A percentile compares a stretch with the other conserved stretches of the same genome.
Conservation (phyloP, 2,888 invertebrate genomes). For the Lymantria dispar region DNA sequence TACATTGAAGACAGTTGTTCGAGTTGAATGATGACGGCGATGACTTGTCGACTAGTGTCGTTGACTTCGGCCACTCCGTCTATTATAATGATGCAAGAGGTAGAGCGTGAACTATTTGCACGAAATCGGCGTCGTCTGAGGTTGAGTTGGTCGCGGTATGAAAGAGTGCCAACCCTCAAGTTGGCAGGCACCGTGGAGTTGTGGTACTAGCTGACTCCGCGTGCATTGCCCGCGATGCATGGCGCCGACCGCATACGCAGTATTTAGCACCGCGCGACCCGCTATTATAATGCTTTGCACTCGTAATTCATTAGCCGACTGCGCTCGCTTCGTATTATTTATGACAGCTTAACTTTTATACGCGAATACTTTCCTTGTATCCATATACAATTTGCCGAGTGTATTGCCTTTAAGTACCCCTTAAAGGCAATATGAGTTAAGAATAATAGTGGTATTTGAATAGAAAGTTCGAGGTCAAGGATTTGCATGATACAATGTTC, state of each 20-base stretch:
- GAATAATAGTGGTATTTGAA: conserved; percentile 67
- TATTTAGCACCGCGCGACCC: conserved; percentile 48
- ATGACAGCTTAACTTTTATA: conserved; percentile 67
- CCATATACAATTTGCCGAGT: conserved; percentile 46
- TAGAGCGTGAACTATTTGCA: conserved; percentile 67
- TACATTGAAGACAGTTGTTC: conserved; percentile 43
- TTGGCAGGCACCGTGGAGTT: conserved; percentile 10
- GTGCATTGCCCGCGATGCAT: conserved; percentile 41
- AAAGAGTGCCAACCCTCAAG: conserved; percentile 3
- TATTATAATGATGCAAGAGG: conserved; percentile 63
- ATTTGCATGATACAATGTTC: conserved; percentile 52
- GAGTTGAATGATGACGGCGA: conserved; percentile 55
- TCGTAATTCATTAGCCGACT: conserved; percentile 76
- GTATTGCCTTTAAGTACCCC: conserved; percentile 44
- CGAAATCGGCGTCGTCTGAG: conserved; percentile 41
- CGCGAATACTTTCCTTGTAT: conserved; percentile 56
- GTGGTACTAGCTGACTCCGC: conserved; percentile 21
- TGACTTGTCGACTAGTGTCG: conserved; percentile 61
- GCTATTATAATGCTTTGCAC: conserved; percentile 58
- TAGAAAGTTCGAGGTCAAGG: conserved; percentile 64
- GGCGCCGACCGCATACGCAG: conserved; percentile 30
- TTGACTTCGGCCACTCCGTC: conserved; percentile 59
- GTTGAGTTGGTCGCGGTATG: conserved; percentile 4
- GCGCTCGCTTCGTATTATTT: conserved; percentile 68
- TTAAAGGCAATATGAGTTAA: conserved; percentile 50